These are phyloP conservation scores for Hippopotamyrus pictus DNA, from an alignment of 2,797 vertebrate genomes.

Conservation along the genomic window DNA sequence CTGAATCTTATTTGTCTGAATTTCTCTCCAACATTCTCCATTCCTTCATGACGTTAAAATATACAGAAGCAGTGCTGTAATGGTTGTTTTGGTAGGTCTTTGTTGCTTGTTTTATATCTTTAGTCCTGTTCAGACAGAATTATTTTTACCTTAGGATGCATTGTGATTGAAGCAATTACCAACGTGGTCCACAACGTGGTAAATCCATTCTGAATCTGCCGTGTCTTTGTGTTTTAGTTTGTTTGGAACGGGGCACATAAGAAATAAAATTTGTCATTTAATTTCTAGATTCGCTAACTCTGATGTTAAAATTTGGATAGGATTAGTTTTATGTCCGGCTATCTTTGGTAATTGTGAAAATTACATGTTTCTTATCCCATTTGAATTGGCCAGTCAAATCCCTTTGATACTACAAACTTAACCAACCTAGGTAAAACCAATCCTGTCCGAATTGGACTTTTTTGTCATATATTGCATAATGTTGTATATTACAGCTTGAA, in stretches of 20 bases:
- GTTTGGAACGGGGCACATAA: not conserved
- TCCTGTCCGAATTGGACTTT: not conserved
- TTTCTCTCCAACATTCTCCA: not conserved
- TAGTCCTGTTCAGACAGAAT: not conserved
- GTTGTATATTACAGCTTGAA: not conserved
- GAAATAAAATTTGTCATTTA: not conserved
- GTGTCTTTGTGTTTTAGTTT: not conserved
- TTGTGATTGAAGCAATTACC: not conserved
- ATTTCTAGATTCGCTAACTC: not conserved
- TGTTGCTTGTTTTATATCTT: not conserved
- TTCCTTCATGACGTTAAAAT: not conserved
- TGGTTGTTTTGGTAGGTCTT: not conserved
- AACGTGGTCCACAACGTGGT: not conserved
- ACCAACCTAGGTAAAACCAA: not conserved
- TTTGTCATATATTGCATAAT: not conserved
- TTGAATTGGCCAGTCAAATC: not conserved
- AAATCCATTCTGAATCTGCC: not conserved
- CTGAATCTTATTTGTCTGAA: not conserved
- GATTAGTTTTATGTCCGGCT: not conserved
- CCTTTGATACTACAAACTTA: not conserved
- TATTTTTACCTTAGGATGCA: not conserved
- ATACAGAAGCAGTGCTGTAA: not conserved
- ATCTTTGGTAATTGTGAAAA: not conserved
- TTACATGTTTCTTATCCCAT: not conserved
- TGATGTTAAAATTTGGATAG: not conserved